These are phyloP conservation scores for Pseudoips prasinana DNA, from an alignment of 2,888 invertebrate species.

Conservation along the genomic window DNA sequence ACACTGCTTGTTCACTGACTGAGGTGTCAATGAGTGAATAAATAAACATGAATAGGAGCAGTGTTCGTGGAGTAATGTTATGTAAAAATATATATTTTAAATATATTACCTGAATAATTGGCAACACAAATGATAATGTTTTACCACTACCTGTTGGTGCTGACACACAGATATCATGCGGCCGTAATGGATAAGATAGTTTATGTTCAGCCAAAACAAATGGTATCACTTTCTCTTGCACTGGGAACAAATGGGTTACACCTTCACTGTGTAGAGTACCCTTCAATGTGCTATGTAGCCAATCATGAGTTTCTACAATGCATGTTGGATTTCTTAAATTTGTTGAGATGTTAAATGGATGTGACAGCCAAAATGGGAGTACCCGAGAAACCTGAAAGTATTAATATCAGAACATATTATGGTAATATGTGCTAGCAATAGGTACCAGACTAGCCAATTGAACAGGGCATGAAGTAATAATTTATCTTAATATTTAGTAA, in stretches of 20 bases:
- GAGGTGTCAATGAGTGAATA: too few relatives aligned
- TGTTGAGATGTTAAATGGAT: slow-evolving; percentile 89
- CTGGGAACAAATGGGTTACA: slow-evolving; percentile 91
- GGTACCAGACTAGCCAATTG: too few relatives aligned
- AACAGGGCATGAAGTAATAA: too few relatives aligned
- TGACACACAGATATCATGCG: slow-evolving; percentile 96
- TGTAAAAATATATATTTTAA: too few relatives aligned
- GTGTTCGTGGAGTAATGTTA: too few relatives aligned
- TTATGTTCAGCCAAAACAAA: slow-evolving; percentile 86
- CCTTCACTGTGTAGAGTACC: slow-evolving; percentile 85
- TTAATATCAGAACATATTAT: too few relatives aligned
- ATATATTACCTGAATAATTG: slow-evolving; percentile 90
- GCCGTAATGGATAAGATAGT: slow-evolving; percentile 84
- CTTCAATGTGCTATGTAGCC: slow-evolving; percentile 84
- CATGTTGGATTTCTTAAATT: slow-evolving; percentile 82
- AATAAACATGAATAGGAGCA: too few relatives aligned
- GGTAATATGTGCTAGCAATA: too few relatives aligned
- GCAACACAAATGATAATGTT: slow-evolving; percentile 96
- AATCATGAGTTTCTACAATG: slow-evolving; percentile 79
- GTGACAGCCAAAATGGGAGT: slow-evolving; percentile 93
- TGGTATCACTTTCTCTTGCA: slow-evolving; percentile 90
- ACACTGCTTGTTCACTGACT: too few relatives aligned
- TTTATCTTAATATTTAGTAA: too few relatives aligned
- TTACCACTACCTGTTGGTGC: slow-evolving; percentile 99
- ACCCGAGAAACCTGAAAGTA: slow-evolving; percentile 85